Conservation (phyloP, 2,888 invertebrate genomes). For the Arge pagana region DNA sequence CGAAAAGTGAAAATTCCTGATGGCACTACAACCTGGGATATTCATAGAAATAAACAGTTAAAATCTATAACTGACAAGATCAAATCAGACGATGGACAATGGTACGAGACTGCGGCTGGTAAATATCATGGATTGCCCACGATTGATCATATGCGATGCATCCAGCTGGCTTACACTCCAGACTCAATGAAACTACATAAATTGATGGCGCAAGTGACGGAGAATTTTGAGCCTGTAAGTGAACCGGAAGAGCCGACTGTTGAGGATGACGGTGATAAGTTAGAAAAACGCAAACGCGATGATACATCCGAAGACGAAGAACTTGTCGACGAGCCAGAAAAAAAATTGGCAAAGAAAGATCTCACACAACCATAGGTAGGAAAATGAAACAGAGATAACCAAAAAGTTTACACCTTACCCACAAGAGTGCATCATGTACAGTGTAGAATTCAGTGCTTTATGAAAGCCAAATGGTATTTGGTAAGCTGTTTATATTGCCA, state of each 20-base stretch:
- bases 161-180: conserved; percentile 78
- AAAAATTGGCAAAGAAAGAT: conserved; percentile 41
- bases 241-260: conserved; percentile 19
- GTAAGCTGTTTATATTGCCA: no score
- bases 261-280: conserved; percentile 59
- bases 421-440: no score
- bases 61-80: conserved; percentile 63
- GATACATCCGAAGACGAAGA: conserved; percentile 27
- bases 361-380: no score
- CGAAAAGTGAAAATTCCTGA: conserved; percentile 65
- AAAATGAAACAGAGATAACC: no score
- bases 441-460: no score
- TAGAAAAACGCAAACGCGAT: conserved; percentile 32
- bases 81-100: conserved; percentile 65
- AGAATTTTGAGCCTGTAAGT: conserved; percentile 25
- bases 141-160: conserved; percentile 68
- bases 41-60: conserved; percentile 70
- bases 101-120: conserved; percentile 61
- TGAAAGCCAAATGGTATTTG: no score
- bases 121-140: conserved; percentile 64
- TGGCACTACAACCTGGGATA: conserved; percentile 72
- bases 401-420: no score
- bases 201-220: conserved; percentile 28
- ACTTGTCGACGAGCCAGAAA: conserved; percentile 33
- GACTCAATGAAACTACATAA: conserved; percentile 59